phyloP scores from a whole-genome alignment of 23 tunicate genomes.

The Halocynthia aurantium region DNA sequence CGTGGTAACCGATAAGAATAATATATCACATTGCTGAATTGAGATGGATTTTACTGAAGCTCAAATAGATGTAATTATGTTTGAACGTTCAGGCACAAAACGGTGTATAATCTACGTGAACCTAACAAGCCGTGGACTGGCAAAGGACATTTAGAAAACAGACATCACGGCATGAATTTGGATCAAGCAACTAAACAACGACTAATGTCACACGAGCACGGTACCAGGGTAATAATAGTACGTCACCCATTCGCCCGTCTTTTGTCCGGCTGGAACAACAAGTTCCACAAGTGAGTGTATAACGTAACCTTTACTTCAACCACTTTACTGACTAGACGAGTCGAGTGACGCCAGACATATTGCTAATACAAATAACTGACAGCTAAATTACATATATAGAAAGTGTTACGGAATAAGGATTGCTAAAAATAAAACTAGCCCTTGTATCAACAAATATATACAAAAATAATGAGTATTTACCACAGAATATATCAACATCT shows the following conservation, averaged over 20 bases:
- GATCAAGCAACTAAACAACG: conserved; percentile 5
- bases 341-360: too few species aligned
- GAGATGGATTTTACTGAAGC: too few species aligned
- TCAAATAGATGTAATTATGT: too few species aligned
- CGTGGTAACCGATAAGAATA: neutral
- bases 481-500: neutral
- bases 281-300: conserved; percentile 35
- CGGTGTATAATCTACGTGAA: conserved; percentile 30
- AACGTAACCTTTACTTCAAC: too few species aligned
- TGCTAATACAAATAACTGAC: too few species aligned
- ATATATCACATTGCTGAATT: too few species aligned
- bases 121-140: conserved; percentile 16
- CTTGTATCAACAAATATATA: too few species aligned
- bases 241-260: conserved; percentile 60
- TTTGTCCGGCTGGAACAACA: conserved; percentile 60
- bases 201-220: conserved; percentile 14
- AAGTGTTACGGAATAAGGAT: too few species aligned
- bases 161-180: conserved; percentile 15
- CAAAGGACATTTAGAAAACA: conserved; percentile 24
- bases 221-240: conserved; percentile 28
- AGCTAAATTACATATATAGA: too few species aligned
- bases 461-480: too few species aligned
- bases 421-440: too few species aligned
- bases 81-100: conserved; percentile 22
- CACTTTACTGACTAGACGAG: too few species aligned